A percentile compares a stretch with the other conserved stretches of the same genome.
phyloP scores from a whole-genome alignment of 2,888 invertebrate species.

The Diaperis boleti region DNA sequence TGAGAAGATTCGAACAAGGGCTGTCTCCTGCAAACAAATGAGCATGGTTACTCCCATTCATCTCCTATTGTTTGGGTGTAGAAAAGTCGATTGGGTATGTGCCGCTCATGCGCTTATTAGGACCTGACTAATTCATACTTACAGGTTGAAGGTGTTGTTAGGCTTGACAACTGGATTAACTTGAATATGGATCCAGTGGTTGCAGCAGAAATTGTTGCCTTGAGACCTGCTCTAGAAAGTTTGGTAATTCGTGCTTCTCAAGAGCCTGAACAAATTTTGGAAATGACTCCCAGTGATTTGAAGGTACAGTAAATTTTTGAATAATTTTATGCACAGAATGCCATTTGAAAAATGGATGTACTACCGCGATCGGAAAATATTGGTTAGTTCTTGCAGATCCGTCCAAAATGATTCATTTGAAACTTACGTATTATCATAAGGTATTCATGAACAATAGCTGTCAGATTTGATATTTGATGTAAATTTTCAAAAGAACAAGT shows the following conservation, averaged over 20 bases:
- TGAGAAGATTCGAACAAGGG: conserved; percentile 96
- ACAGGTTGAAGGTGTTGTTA: conserved; percentile 77
- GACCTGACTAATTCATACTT: background rate
- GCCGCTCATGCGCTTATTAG: background rate
- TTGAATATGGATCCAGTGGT: conserved; percentile 83
- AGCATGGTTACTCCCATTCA: conserved; percentile 95
- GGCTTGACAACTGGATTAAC: conserved; percentile 95
- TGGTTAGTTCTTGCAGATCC: too few species aligned
- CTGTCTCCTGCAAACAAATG: conserved; percentile 96
- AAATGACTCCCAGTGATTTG: conserved; percentile 73
- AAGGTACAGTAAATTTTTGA: too few species aligned
- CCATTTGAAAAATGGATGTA: too few species aligned
- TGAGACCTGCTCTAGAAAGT: conserved; percentile 90
- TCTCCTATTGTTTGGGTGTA: conserved; percentile 90
- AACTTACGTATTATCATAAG: too few species aligned
- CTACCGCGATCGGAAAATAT: too few species aligned
- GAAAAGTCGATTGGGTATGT: conserved; percentile 82
- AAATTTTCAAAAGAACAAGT: too few species aligned
- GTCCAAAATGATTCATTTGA: too few species aligned
- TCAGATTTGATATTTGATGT: too few species aligned
- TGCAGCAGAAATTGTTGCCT: conserved; percentile 86
- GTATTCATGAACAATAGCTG: too few species aligned
- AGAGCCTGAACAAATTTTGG: conserved; percentile 81
- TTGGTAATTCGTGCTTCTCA: conserved; percentile 84
- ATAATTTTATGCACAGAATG: too few species aligned